Base-by-base conservation (phyloP, 2,888 invertebrate species). In the Drosophila merina region DNA sequence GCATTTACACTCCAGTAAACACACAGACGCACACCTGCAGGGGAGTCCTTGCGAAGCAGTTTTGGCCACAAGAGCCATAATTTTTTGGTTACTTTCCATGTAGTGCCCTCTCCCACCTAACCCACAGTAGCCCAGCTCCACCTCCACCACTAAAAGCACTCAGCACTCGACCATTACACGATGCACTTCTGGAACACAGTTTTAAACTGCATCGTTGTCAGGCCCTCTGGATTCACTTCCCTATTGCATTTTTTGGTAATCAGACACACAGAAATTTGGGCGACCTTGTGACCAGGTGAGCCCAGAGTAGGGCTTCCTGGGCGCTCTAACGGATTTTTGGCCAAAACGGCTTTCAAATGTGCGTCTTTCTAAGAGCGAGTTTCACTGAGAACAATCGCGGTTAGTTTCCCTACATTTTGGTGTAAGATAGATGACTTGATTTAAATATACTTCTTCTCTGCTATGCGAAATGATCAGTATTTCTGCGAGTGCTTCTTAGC, bases 71-170 rank as follows among this genome's bases (percentile, higher is more conserved):
- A 74, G 75, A 76, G 80, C 77, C 76, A 74, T 86, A 77, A 86
- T 86, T 86, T 86, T 75, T 80, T 76, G 86, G 84, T 84, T 86
- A 86, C 81, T 79, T 80, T 81, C 86, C 76, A 77, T 62, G 62
- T 12, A 36, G 33, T 36, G 62, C 62, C 45, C 31, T 42, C n/a
- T 9, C 20, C 9, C 6, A 20, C 20, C 20, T 20, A 20, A 20
- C 20, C 20, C 20, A 20, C 20, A 20, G 20, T 20, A 20, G 28
- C 5, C 8, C 36, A 40, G 26, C 25, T 33, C 20, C 56, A 31
- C 40, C 28, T 52, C 72, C 51, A 38, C 55, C 71, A 48, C 60
- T 67, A 86, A 86, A 84, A 86, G 85, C 81, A 86, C 81, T 86
- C 69, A 70, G 60, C 49, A 33, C 60, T 69, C 38, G 54, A 36